These are phyloP conservation scores for Vanessa atalanta DNA, from an alignment of 1,140 invertebrate species.

Conservation along the genomic window DNA sequence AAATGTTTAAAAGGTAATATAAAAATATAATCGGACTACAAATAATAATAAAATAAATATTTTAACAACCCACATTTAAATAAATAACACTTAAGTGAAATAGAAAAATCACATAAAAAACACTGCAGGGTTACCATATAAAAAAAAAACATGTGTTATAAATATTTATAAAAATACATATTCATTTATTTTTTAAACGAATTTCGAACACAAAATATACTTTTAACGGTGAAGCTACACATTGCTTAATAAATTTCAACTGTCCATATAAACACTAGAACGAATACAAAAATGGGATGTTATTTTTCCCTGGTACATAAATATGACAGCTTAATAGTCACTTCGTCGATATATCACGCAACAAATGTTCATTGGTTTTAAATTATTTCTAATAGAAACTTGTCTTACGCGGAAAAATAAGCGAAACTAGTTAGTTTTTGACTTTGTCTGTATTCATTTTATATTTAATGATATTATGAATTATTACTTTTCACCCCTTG, in stretches of 20 bases:
- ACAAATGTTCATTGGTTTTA: slow-evolving; percentile 36
- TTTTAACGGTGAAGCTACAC: neutral
- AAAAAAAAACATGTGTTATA: no score
- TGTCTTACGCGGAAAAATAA: neutral
- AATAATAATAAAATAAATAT: no score
- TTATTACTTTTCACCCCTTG: neutral
- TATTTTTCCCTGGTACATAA: slow-evolving; percentile 29
- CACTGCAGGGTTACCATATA: no score
- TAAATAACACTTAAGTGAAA: no score
- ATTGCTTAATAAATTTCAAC: slow-evolving; percentile 25
- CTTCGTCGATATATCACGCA: slow-evolving; percentile 22
- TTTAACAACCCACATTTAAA: no score
- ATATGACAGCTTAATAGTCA: slow-evolving; percentile 36
- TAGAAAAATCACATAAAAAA: no score
- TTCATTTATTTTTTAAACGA: neutral
- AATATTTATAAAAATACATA: neutral
- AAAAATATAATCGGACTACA: no score
- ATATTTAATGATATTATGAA: neutral
- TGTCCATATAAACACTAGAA: slow-evolving; percentile 22
- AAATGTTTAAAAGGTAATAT: no score
- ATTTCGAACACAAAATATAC: neutral
- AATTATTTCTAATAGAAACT: slow-evolving; percentile 29
- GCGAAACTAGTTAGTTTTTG: neutral
- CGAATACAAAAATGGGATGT: slow-evolving; percentile 25
- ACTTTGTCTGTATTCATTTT: neutral